These are phyloP conservation scores for Protomyctophum bolini DNA, from an alignment of 2,113 vertebrate species.

Conservation along the genomic window DNA sequence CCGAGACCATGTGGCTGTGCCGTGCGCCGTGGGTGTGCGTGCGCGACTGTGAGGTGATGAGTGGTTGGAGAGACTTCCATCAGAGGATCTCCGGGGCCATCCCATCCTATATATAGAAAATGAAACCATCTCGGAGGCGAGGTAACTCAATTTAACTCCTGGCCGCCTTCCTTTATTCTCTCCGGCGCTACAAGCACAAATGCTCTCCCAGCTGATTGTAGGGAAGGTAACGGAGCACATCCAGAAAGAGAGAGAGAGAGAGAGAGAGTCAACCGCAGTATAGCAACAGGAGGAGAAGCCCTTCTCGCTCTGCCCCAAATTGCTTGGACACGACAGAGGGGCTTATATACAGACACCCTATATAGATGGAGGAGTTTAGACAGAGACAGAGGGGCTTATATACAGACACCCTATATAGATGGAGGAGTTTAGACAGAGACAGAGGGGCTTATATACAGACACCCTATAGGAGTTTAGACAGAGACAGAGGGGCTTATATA, in stretches of 20 bases:
- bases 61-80: slow-evolving; percentile 73
- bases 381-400: slow-evolving; percentile 62
- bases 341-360: no score
- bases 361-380: no score
- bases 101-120: slow-evolving; percentile 53
- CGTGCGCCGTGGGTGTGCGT: neutral
- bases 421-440: slow-evolving; percentile 49
- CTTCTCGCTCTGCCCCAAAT: slow-evolving; percentile 50
- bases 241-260: slow-evolving; percentile 50
- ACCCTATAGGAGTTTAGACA: no score
- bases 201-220: slow-evolving; percentile 76
- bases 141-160: slow-evolving; percentile 79
- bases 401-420: slow-evolving; percentile 46
- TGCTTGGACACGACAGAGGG: slow-evolving; percentile 69
- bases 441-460: no score
- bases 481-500: no score
- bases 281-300: slow-evolving; percentile 63
- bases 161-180: slow-evolving; percentile 53
- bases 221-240: slow-evolving; percentile 74
- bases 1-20: no score
- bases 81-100: slow-evolving; percentile 69
- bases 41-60: slow-evolving; percentile 63
- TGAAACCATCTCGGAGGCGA: slow-evolving; percentile 74
- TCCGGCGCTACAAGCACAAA: slow-evolving; percentile 68
- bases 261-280: no score